Evolutionary conservation across 2,797 vertebrate genomes (phyloP).

Genomic region (Typhlichthys subterraneus): DNA sequence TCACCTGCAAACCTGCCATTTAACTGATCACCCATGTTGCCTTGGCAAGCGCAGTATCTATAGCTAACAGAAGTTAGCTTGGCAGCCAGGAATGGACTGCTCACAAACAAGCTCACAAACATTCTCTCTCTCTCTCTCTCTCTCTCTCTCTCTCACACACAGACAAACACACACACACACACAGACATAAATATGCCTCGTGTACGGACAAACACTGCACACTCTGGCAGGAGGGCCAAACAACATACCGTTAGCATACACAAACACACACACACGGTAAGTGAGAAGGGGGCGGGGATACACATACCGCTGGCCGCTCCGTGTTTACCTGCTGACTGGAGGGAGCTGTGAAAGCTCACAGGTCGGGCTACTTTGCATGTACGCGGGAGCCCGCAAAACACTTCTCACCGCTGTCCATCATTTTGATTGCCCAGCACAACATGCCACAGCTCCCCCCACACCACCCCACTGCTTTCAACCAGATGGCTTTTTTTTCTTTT

Average conservation of each 20-base stretch:
- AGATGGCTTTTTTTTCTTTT: constrained; percentile 97
- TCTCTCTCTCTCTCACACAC: neutral
- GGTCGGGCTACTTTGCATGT: constrained; percentile 94
- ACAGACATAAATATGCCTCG: constrained; percentile 41
- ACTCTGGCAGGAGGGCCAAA: constrained; percentile 60
- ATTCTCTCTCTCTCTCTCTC: constrained; percentile 44
- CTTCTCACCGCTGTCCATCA: constrained; percentile 95
- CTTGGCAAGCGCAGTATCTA: constrained; percentile 32
- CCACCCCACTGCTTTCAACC: constrained; percentile 66
- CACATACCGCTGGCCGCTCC: constrained; percentile 61
- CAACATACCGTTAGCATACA: constrained; percentile 33
- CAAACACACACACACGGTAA: constrained; percentile 32
- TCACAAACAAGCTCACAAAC: constrained; percentile 57
- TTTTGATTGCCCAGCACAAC: constrained; percentile 94
- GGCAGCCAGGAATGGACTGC: constrained; percentile 47
- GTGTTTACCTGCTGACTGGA: constrained; percentile 82
- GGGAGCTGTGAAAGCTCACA: constrained; percentile 92
- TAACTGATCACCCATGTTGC: constrained; percentile 50
- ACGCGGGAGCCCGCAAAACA: constrained; percentile 95
- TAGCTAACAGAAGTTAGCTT: constrained; percentile 58
- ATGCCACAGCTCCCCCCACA: constrained; percentile 68
- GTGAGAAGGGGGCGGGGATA: constrained; percentile 45
- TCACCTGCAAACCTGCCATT: constrained; percentile 70
- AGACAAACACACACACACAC: constrained; percentile 3
- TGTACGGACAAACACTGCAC: neutral